Conservation (phyloP, 2,888 invertebrate species). For the Syrista parreyssii region DNA sequence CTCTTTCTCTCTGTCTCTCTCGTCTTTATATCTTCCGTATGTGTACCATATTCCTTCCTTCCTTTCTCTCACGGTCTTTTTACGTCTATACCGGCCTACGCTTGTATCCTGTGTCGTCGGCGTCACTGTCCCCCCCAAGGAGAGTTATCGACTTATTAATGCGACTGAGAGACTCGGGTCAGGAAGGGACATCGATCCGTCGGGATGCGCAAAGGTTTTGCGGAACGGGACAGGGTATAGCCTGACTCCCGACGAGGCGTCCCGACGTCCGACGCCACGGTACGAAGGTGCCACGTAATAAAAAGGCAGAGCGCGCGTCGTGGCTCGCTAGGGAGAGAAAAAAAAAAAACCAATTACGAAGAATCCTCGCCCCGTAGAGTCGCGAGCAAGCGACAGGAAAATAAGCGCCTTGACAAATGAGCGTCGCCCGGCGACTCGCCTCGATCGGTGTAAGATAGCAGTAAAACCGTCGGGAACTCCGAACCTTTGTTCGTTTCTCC, state of each 20-base stretch:
- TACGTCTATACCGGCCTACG: too few relatives aligned
- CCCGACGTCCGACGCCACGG: background rate
- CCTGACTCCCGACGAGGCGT: background rate
- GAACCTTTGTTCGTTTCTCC: background rate
- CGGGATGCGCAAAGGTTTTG: background rate
- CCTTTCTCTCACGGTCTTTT: background rate
- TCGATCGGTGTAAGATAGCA: background rate
- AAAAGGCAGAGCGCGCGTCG: background rate
- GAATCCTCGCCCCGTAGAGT: background rate
- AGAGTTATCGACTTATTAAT: background rate
- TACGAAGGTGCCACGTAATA: background rate
- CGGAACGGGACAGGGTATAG: background rate
- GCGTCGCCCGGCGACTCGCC: background rate
- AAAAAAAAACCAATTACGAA: slow-evolving; percentile 5
- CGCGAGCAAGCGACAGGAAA: slow-evolving; percentile 4
- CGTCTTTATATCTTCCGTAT: background rate
- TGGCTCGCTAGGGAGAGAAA: background rate
- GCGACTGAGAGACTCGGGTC: background rate
- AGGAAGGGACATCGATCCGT: background rate
- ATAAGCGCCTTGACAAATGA: slow-evolving; percentile 7
- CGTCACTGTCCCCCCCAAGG: too few relatives aligned
- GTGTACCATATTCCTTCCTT: background rate
- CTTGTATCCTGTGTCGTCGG: too few relatives aligned
- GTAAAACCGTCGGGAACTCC: background rate
- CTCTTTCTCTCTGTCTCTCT: background rate